These are phyloP conservation scores for Argya squamiceps DNA, from an alignment of 2,797 vertebrate species.

Conservation along the genomic window DNA sequence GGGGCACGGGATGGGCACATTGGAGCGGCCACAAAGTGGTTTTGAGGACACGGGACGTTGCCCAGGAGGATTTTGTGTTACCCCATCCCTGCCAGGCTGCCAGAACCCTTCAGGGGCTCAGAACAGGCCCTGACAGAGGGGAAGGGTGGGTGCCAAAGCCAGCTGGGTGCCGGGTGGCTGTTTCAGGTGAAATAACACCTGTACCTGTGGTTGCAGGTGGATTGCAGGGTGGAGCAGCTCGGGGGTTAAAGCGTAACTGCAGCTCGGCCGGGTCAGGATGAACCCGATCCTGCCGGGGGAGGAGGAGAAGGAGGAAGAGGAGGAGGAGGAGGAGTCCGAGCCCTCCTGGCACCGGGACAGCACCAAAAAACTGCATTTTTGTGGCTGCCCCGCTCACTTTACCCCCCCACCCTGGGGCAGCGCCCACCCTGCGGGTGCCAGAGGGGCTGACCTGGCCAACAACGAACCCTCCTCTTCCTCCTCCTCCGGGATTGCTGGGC, in stretches of 20 bases:
- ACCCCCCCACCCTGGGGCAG: accelerated
- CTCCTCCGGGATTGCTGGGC: neutral
- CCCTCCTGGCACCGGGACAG: neutral
- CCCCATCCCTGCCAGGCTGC: neutral
- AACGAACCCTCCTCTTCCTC: neutral
- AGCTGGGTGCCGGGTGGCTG: neutral
- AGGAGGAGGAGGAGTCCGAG: neutral
- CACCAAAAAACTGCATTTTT: neutral
- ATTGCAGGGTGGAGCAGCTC: constrained; percentile 50
- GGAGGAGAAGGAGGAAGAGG: neutral
- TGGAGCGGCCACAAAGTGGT: neutral
- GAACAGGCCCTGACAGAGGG: neutral
- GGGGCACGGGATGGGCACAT: accelerated
- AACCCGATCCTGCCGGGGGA: neutral
- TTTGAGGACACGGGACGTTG: neutral
- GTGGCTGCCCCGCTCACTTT: neutral
- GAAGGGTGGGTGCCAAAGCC: neutral
- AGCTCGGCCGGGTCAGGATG: neutral
- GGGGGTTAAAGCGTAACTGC: constrained; percentile 58
- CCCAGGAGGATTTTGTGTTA: neutral
- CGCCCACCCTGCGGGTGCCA: neutral
- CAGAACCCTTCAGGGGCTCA: accelerated
- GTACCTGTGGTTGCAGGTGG: constrained; percentile 32
- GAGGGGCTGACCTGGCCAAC: neutral
- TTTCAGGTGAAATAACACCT: neutral